phyloP scores from a whole-genome alignment of 2,888 invertebrate species.

The Papilio gigon region DNA sequence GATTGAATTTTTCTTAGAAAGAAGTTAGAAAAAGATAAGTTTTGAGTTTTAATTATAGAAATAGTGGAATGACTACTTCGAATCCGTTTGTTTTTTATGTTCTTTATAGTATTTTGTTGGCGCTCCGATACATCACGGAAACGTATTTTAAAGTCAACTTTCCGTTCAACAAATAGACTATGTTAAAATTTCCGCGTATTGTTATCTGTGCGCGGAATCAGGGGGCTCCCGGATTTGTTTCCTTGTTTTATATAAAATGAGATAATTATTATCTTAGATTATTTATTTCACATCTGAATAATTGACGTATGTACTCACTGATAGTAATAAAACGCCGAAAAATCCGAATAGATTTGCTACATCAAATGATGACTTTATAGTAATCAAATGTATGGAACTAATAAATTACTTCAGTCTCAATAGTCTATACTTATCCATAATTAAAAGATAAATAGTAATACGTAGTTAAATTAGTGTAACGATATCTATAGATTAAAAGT shows the following conservation, averaged over 20 bases:
- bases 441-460: too few species aligned
- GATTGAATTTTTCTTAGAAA: background rate
- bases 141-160: conserved; percentile 16
- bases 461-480: too few species aligned
- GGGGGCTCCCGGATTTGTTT: conserved; percentile 37
- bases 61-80: conserved; percentile 12
- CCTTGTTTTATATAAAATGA: conserved; percentile 5
- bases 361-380: too few species aligned
- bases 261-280: conserved; percentile 24
- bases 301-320: background rate
- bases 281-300: too few species aligned
- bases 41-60: conserved; percentile 7
- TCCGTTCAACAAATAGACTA: conserved; percentile 2
- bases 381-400: too few species aligned
- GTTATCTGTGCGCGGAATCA: conserved; percentile 25
- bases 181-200: conserved; percentile 32
- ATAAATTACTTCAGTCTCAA: too few species aligned
- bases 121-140: conserved; percentile 25
- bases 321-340: too few species aligned
- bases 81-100: background rate
- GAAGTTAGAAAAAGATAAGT: background rate
- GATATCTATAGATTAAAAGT: background rate
- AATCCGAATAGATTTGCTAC: too few species aligned
- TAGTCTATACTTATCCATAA: too few species aligned
- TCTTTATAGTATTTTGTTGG: background rate